A percentile compares a stretch with the other conserved stretches of the same genome.
Conservation (phyloP, 2,888 invertebrate species). For the Gandaritis pyraliata region DNA sequence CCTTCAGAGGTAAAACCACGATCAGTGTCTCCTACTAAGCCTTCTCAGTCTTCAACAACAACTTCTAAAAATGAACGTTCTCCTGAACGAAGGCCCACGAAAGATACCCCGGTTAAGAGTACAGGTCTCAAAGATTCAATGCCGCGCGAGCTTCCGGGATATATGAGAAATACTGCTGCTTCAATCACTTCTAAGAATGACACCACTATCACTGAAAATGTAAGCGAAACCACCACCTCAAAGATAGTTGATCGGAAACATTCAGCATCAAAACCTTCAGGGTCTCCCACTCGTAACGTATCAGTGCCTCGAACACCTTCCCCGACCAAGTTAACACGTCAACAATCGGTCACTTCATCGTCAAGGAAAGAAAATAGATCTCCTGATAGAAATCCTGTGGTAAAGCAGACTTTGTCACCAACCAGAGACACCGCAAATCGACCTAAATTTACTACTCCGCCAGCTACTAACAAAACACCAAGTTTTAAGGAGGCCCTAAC, state of each 20-base stretch:
- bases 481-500: slow-evolving; percentile 41
- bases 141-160: slow-evolving; percentile 30
- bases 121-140: slow-evolving; percentile 36
- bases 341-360: slow-evolving; percentile 7
- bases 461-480: slow-evolving; percentile 29
- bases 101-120: slow-evolving; percentile 14
- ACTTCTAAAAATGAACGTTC: slow-evolving; percentile 27
- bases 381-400: slow-evolving; percentile 17
- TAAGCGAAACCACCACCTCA: slow-evolving; percentile 32
- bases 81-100: slow-evolving; percentile 28
- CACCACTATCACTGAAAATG: slow-evolving; percentile 36
- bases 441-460: slow-evolving; percentile 26
- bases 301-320: slow-evolving; percentile 31
- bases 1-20: slow-evolving; percentile 19
- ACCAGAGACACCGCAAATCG: slow-evolving; percentile 25
- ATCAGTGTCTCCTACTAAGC: slow-evolving; percentile 32
- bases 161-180: slow-evolving; percentile 40
- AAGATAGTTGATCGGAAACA: slow-evolving; percentile 34
- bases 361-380: slow-evolving; percentile 22
- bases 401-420: slow-evolving; percentile 23
- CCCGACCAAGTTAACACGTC: slow-evolving; percentile 30
- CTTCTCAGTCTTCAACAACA: slow-evolving; percentile 28
- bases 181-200: slow-evolving; percentile 40
- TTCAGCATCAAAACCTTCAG: slow-evolving; percentile 12
- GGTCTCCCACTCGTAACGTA: slow-evolving; percentile 27